Evolutionary conservation across 2,888 invertebrate genomes (phyloP).

Genomic region (Ormyrus labotus): DNA sequence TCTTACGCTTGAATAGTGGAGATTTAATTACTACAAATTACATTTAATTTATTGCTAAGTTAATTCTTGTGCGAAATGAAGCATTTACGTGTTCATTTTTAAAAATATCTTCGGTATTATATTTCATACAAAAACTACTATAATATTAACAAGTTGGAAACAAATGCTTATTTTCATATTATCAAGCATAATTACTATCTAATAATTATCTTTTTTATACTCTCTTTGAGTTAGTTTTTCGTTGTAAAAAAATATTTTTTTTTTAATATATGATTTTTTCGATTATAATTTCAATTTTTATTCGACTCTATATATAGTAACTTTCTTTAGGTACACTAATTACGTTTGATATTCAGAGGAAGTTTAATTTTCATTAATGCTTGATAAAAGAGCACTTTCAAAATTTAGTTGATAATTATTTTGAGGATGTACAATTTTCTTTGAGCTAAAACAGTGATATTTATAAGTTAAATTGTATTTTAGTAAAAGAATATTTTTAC

Average conservation of each 20-base stretch:
- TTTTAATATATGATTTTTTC: neutral
- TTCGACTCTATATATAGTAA: neutral
- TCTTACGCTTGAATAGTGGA: constrained; percentile 10
- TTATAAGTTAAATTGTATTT: no score
- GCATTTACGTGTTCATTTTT: neutral
- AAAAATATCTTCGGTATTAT: constrained; percentile 5
- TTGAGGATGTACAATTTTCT: no score
- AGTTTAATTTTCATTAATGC: constrained; percentile 7
- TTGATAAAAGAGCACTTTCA: neutral
- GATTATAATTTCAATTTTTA: neutral
- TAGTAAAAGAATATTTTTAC: no score
- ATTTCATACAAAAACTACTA: constrained; percentile 33
- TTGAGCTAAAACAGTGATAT: no score
- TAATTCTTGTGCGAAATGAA: constrained; percentile 34
- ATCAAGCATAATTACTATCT: constrained; percentile 7
- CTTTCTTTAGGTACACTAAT: constrained; percentile 7
- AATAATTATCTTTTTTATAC: neutral
- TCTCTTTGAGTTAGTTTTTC: constrained; percentile 23
- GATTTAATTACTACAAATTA: neutral
- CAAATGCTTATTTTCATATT: constrained; percentile 6
- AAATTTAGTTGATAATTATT: neutral
- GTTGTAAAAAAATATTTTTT: constrained; percentile 45
- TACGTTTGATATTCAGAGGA: neutral
- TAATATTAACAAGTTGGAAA: constrained; percentile 39
- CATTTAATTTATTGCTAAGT: constrained; percentile 11